Evolutionary conservation across 92 coral and sea anemone species (phyloP), one percentile per base, ranked within the genome.

Genomic region (Heliopora coerulea): DNA sequence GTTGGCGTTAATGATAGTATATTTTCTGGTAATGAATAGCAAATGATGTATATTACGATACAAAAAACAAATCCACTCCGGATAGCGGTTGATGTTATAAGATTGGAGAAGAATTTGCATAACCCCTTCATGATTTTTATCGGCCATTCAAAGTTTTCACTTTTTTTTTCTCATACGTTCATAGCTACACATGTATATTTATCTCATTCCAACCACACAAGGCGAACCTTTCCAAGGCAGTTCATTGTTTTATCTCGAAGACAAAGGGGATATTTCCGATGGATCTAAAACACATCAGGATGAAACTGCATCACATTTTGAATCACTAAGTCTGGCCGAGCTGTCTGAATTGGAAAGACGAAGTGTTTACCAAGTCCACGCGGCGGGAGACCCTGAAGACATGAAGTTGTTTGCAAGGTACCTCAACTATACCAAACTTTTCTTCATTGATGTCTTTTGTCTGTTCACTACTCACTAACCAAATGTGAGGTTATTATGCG

Each of bases 121-220:
- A n/a, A n/a, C n/a, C n/a, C n/a, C n/a, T 25, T 56, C 12, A 17
- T 56, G 42, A 5, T 12, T 37, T 12, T 37, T 37, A 4, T 37
- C 42, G 42, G 42, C n/a, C n/a, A n/a, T n/a, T n/a, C n/a, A n/a
- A n/a, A n/a, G n/a, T n/a, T n/a, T n/a, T n/a, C n/a, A n/a, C n/a
- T n/a, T n/a, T n/a, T n/a, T n/a, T n/a, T n/a, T n/a, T n/a, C n/a
- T n/a, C n/a, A n/a, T 69, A 1, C 34, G 9, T 49, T 42, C 40
- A 31, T 80, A 92, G 97, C 88, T 92, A 9, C 97, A 92, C 81
- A 89, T 91, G 34, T 93, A 93, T 50, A 88, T 93, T 65, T 93
- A 88, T 68, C 74, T 87, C 39, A 84, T 93, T 63, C 89, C 92
- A 52, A 63, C 19, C 62, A 76, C 81, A 31, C 67, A 28, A 62